Percentiles rank a stretch among this genome's conserved stretches.
These are phyloP conservation scores for Borostomias antarcticus DNA, from an alignment of 2,797 vertebrate species.

Conservation along the genomic window DNA sequence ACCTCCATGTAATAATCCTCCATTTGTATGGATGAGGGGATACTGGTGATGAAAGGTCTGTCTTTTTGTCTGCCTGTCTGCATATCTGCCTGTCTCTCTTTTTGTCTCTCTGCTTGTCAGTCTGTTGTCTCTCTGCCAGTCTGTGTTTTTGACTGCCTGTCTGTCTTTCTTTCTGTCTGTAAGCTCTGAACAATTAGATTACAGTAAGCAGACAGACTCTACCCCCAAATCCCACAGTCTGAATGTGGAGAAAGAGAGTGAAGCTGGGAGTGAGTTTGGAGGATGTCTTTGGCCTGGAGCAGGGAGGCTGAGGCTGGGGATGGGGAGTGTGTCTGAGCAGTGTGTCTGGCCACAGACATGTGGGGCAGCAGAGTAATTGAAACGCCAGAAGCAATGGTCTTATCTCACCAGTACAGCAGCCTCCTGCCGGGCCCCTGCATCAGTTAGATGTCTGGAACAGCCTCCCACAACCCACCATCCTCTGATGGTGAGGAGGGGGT, in stretches of 20 bases:
- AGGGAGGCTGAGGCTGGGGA: slow-evolving; percentile 67
- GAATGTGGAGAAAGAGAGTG: slow-evolving; percentile 57
- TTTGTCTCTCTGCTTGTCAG: no score
- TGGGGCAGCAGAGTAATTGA: slow-evolving; percentile 88
- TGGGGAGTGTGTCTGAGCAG: slow-evolving; percentile 71
- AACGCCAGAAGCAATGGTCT: slow-evolving; percentile 88
- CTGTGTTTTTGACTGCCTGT: slow-evolving; percentile 37
- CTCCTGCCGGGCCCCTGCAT: slow-evolving; percentile 86
- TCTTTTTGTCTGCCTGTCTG: no score
- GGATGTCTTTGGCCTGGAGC: slow-evolving; percentile 70
- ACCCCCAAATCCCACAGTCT: slow-evolving; percentile 75
- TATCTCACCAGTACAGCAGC: slow-evolving; percentile 86
- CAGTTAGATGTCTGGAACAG: slow-evolving; percentile 88
- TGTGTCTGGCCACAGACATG: slow-evolving; percentile 86
- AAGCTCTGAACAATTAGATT: slow-evolving; percentile 74
- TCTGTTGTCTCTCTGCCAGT: slow-evolving; percentile 47
- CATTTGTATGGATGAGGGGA: no score
- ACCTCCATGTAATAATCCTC: no score
- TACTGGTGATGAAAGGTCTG: no score
- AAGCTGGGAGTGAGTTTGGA: no score
- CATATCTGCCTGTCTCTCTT: no score
- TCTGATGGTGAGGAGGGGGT: slow-evolving; percentile 72
- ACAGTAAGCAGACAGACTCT: slow-evolving; percentile 65
- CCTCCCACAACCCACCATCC: slow-evolving; percentile 81
- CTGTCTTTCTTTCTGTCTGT: slow-evolving; percentile 62